These are phyloP conservation scores for Aspidapion aeneum DNA, from an alignment of 2,888 invertebrate genomes.

Conservation along the genomic window DNA sequence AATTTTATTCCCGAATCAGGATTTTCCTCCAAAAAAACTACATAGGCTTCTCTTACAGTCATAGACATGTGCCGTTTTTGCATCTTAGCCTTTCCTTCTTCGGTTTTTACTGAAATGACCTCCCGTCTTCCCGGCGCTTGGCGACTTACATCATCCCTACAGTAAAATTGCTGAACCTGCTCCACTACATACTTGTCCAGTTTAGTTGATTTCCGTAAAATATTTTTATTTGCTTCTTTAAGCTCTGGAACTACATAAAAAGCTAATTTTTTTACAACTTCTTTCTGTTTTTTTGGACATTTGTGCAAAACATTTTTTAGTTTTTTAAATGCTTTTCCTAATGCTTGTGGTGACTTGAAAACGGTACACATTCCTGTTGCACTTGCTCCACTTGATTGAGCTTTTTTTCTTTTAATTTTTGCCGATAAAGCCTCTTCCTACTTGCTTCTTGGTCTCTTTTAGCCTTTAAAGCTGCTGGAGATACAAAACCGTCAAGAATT, in stretches of 20 bases:
- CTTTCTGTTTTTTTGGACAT: neutral
- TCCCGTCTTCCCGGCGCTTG: conserved; percentile 8
- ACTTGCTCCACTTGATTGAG: neutral
- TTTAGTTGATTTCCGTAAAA: neutral
- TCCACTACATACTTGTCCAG: neutral
- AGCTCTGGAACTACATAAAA: conserved; percentile 8
- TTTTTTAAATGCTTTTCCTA: conserved; percentile 5
- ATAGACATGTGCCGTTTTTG: conserved; percentile 6
- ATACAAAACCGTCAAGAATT: neutral
- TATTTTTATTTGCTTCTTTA: neutral
- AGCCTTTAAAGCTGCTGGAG: neutral
- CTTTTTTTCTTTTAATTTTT: too few species aligned
- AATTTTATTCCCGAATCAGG: neutral
- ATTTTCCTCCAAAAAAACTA: conserved; percentile 10
- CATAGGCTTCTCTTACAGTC: conserved; percentile 2
- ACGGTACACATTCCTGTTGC: neutral
- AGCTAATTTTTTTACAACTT: conserved; percentile 7
- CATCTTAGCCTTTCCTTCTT: conserved; percentile 4
- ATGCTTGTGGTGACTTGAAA: conserved; percentile 3
- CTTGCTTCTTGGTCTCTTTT: neutral
- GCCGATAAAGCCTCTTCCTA: neutral
- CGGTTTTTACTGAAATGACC: conserved; percentile 4
- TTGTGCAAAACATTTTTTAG: neutral
- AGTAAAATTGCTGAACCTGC: conserved; percentile 3
- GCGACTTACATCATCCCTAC: conserved; percentile 1